Conservation (phyloP, 2,113 vertebrate genomes). For the Paradoxurus hermaphroditus region DNA sequence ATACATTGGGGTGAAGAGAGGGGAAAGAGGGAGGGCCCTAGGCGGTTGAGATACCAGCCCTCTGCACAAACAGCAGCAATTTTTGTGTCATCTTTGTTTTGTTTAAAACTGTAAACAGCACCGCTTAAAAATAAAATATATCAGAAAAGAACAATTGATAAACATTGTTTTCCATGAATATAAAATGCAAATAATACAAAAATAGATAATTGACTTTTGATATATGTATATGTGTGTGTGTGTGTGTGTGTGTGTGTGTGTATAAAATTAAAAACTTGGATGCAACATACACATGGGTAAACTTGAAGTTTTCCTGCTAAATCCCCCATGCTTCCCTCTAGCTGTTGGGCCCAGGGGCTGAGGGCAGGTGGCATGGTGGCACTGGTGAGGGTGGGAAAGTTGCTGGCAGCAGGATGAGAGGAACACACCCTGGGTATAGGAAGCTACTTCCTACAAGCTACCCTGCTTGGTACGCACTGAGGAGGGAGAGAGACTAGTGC, state of each 20-base stretch:
- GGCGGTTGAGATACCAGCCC: constrained; percentile 58
- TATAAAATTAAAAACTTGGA: too few relatives aligned
- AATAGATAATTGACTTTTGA: constrained; percentile 80
- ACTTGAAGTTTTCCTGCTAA: constrained; percentile 64
- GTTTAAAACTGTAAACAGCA: constrained; percentile 68
- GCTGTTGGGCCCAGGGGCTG: background rate
- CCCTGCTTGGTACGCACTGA: constrained; percentile 25
- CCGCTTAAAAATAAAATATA: constrained; percentile 59
- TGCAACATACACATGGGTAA: constrained; percentile 64
- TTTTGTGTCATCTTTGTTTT: constrained; percentile 63
- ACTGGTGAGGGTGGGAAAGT: background rate
- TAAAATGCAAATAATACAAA: constrained; percentile 86
- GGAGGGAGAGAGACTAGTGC: constrained; percentile 13
- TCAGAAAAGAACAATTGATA: constrained; percentile 74
- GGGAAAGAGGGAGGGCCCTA: constrained; percentile 34
- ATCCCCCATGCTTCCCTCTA: background rate
- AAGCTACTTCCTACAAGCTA: constrained; percentile 62
- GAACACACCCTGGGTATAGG: background rate
- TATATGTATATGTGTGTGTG: constrained; percentile 66
- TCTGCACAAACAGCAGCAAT: constrained; percentile 59
- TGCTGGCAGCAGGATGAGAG: background rate
- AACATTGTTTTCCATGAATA: constrained; percentile 78
- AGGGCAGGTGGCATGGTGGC: constrained; percentile 18
- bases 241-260: background rate
- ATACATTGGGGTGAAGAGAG: background rate